Base-by-base conservation (phyloP, 92 coral and sea anemone species). In the Montipora capitata region DNA sequence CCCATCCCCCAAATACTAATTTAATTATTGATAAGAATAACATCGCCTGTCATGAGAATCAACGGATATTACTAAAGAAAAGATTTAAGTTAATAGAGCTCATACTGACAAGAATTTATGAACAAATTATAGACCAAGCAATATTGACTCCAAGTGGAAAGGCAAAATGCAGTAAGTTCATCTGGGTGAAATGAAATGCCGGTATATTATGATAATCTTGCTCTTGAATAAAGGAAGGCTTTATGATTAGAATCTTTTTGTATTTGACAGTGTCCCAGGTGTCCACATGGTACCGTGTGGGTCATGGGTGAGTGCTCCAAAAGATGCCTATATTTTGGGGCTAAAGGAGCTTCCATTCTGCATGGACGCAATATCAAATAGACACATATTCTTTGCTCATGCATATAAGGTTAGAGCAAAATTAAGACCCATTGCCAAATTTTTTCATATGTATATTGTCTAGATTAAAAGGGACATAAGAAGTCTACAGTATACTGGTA, bases 311-410 rank as follows among this genome's bases (percentile, higher is more conserved):
- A 67, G 35, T 68, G 94, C 96, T n/a, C 99, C 98, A 27, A 94
- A 90, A 75, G 99, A 92, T 79, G 97, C 96, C 45, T 40, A 92
- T 48, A 85, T 96, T 54, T 88, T 95, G 83, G 99, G 99, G 20
- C 77, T 96, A 8, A 96, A 96, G 74, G 96, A 94, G 61, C 77
- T 96, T 61, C 93, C 94, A 8, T 82, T 76, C 43, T 82, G 81
- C 39, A 69, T 58, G 44, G 85, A 88, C n/a, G 87, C 94, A 54
- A 88, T 90, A 68, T 73, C 88, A 40, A 91, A 92, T 15, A 89
- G 72, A 48, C 98, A 95, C 77, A 88, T 96, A 11, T 96, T 80
- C 89, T 96, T 96, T 92, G 99, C 96, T 58, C 99, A 96, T 94
- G 97, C 97, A 6, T 96, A 90, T 61, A 96, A 96, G 94, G 99